phyloP scores from a whole-genome alignment of 2,113 vertebrate genomes.

The Synchiropus splendidus region DNA sequence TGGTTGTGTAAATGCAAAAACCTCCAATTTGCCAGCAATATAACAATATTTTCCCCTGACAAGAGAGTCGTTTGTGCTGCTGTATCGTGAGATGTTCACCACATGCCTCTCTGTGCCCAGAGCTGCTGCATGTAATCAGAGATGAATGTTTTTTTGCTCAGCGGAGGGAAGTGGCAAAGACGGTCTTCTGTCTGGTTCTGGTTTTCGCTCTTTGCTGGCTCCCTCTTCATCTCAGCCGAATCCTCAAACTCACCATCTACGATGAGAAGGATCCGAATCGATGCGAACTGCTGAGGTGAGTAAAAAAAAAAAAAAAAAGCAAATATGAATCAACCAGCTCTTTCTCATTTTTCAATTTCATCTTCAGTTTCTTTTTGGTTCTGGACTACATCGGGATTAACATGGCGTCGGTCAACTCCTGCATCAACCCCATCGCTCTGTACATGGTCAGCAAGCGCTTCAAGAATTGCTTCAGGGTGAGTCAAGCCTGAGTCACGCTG shows the following conservation, averaged over 20 bases:
- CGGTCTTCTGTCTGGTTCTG: slow-evolving; percentile 90
- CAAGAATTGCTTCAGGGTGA: slow-evolving; percentile 97
- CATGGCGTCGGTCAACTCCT: slow-evolving; percentile 95
- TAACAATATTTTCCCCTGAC: neutral
- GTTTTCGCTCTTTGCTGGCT: slow-evolving; percentile 96
- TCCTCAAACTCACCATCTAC: slow-evolving; percentile 88
- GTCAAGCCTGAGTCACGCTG: neutral
- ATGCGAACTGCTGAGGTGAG: slow-evolving; percentile 90
- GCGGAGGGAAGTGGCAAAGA: slow-evolving; percentile 95
- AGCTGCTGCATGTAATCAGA: neutral
- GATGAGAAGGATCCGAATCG: slow-evolving; percentile 82
- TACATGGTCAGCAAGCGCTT: slow-evolving; percentile 98
- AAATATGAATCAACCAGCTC: neutral
- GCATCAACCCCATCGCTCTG: slow-evolving; percentile 95
- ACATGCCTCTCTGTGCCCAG: slow-evolving; percentile 1
- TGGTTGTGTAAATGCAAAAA: neutral
- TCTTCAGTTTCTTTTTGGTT: slow-evolving; percentile 87
- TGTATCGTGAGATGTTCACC: no score
- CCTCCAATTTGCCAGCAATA: no score
- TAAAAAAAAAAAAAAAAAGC: neutral
- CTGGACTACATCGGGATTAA: slow-evolving; percentile 95
- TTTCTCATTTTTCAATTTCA: slow-evolving; percentile 4
- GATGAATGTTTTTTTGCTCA: slow-evolving; percentile 45
- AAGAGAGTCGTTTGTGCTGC: slow-evolving; percentile 1
- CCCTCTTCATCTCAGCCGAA: slow-evolving; percentile 90